phyloP scores from a whole-genome alignment of 2,113 vertebrate genomes.

The Noctilio leporinus region DNA sequence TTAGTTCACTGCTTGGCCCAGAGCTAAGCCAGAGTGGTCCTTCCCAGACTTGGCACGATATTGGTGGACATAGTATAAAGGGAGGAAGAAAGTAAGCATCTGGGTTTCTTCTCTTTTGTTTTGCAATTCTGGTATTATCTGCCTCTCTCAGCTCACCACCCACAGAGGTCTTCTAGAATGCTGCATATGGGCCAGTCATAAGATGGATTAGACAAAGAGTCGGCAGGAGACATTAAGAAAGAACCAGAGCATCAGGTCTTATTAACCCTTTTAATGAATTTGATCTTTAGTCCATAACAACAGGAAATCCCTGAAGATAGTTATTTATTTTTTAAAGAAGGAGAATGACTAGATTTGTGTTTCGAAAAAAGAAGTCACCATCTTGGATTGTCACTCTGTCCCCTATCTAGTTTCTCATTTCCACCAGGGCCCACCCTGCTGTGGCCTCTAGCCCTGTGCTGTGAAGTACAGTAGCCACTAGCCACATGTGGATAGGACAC shows the following conservation, averaged over 20 bases:
- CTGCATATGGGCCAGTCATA: neutral
- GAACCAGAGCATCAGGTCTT: neutral
- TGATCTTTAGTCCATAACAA: neutral
- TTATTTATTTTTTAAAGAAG: neutral
- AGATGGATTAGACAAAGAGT: neutral
- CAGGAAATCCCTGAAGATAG: neutral
- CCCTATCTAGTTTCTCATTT: neutral
- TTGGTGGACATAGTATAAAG: neutral
- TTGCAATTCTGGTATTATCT: neutral
- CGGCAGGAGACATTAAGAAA: neutral
- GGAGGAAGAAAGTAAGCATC: neutral
- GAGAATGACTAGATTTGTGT: neutral
- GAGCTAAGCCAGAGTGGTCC: neutral
- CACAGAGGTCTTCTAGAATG: no score
- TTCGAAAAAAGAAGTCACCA: neutral
- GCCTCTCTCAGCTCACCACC: neutral
- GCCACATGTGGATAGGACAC: neutral
- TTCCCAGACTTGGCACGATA: neutral
- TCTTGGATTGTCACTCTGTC: neutral
- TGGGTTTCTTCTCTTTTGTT: neutral
- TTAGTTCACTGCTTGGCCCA: neutral
- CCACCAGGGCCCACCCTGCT: neutral
- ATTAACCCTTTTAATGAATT: neutral
- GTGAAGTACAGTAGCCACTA: neutral
- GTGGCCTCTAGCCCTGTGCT: fast-evolving